Base-by-base conservation (phyloP, 2,888 invertebrate species). In the Eurois occulta region DNA sequence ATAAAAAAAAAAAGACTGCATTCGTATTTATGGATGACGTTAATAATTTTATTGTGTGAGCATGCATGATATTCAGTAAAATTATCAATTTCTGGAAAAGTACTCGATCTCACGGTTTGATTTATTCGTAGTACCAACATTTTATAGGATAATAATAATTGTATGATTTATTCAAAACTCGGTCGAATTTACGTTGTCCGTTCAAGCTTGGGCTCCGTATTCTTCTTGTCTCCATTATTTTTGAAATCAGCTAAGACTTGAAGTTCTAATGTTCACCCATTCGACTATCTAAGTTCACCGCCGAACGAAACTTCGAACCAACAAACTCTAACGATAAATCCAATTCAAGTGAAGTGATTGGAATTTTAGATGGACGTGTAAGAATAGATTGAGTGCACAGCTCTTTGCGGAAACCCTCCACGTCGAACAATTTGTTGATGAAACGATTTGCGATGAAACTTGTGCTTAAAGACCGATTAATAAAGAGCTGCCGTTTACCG, bases 271-370 rank as follows among this genome's bases (percentile, higher is more conserved):
- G 28, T 67, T 62, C 38, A 77, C 35, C 18, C 28, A 66, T 41
- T 46, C 46, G 72, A 68, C 66, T 72, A 62, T 55, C 65, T 62
- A 62, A 60, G 32, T 43, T 60, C n/a, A 46, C 32, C 64, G 43
- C 55, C 46, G 46, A 41, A 64, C 11, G 13, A 80, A 41, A 60
- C 41, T 65, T 72, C 18, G 21, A 80, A 41, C n/a, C 46, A 81
- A 62, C 55, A 52, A 62, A 65, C 46, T 70, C 65, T 32, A 65
- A 32, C 71, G 60, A 77, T 77, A 65, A 77, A 77, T 83, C 52
- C 52, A 73, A 83, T 65, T 58, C 52, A 71, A 60, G 55, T 73
- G 74, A 84, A 75, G 62, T 69, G 72, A 84, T 79, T 86, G 74
- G 80, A 74, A 75, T 66, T 79, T 68, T 65, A 77, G 65, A 72